Evolutionary conservation across 2,888 invertebrate genomes (phyloP), one percentile per base, ranked within the genome.

Genomic region (Andrena camellia): DNA sequence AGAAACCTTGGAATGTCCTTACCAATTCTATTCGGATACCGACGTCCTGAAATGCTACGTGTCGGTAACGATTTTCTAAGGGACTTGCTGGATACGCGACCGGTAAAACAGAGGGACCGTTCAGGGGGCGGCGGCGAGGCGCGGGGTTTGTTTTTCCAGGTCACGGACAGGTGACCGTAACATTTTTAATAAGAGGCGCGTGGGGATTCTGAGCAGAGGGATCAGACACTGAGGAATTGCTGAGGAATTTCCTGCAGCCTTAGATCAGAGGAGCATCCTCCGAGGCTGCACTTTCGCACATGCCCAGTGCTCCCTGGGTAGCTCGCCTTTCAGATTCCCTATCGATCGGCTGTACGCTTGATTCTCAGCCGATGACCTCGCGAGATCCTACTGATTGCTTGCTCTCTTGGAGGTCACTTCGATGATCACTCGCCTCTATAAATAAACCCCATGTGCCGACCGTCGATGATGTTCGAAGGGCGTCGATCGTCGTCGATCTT

Each of bases 311-410:
- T n/a, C 52, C 42, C 29, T 20, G 48, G 52, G 13, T 66, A 66
- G 52, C 59, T 67, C 60, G 59, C 59, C 68, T 68, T 10, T 70
- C 64, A 80, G 69, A 81, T 79, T 81, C 48, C 66, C 42, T 74
- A 82, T 82, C 81, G 80, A 80, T 75, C 62, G 63, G 7, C 10
- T 70, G 67, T 75, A 81, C 71, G 52, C 82, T 81, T 63, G 81
- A 82, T 82, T 80, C 74, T n/a, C 81, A 74, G 74, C 62, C 81
- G 81, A 81, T 75, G 82, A 82, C 82, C 82, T 82, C 75, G 63
- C 62, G 10, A 57, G 75, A 67, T 81, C 67, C 20, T 57, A 50
- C 23, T 50, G 60, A 52, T 74, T 60, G 23, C 62, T 52, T 54
- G 54, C 20, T 62, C 60, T 33, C 35, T 10, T 62, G 62, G 8